Evolutionary conservation across 1,140 invertebrate genomes (phyloP), one percentile per base, ranked within the genome.

Genomic region (Arion vulgaris): DNA sequence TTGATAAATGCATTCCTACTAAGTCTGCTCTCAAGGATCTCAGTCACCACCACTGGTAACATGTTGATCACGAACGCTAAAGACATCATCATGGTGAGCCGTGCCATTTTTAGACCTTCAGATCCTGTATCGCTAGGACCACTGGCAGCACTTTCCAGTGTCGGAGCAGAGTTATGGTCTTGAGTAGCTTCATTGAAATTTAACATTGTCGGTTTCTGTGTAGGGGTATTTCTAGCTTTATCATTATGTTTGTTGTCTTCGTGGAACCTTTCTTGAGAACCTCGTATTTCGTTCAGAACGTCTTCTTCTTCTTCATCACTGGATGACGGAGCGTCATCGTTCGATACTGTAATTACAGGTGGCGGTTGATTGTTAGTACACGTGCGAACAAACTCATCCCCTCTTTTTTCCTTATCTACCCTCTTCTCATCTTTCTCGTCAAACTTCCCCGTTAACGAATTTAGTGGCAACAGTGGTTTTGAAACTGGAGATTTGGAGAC

Each of bases 11-110:
- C 82, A 32, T 81, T 73, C 17, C 49, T 49, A 23, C 85, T 82
- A 11, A 91, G 45, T 39, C 53, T 76, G 51, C 82, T 80, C 36
- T 85, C 84, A 23, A 89, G 66, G 17, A 83, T 69, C 71, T 88
- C 87, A 15, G 86, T 87, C 39, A 90, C 62, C 77, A 88, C 85
- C 83, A 90, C 83, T 5, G 90, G 90, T 36, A 90, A 68, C 74
- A 88, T 83, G 84, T 85, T 88, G 68, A 86, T 69, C 17, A 88
- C 62, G 77, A 88, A 91, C 5, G 88, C 87, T 53, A 84, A 39
- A 9, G 86, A 81, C 72, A 91, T 81, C 5, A 88, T 72, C 82
- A 87, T 82, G 1, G 86, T 87, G n/a, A 88, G 78, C 53, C 85
- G 85, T 9, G 85, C 80, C 57, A 87, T 85, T 57, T 81, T 85